Conservation (phyloP, 2,888 invertebrate species). For the Psococerastis gibbosa region DNA sequence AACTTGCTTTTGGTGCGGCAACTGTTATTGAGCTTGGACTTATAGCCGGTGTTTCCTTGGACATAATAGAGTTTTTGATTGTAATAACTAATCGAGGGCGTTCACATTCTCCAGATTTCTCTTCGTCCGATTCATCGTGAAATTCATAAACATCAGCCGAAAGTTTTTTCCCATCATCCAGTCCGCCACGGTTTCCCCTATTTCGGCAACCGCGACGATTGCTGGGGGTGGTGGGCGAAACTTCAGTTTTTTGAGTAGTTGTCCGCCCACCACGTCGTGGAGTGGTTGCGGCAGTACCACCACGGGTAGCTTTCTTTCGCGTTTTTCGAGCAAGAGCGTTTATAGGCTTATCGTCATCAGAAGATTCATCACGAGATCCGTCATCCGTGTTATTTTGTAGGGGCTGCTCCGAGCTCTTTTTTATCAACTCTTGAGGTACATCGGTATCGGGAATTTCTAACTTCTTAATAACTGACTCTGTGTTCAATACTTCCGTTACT, state of each 20-base stretch:
- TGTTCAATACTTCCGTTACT: too few relatives aligned
- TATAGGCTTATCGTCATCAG: slow-evolving; percentile 3
- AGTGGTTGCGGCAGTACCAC: slow-evolving; percentile 1
- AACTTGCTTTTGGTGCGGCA: slow-evolving; percentile 21
- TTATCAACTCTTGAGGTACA: too few relatives aligned
- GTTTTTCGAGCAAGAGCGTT: slow-evolving; percentile 1
- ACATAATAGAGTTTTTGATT: slow-evolving; percentile 40
- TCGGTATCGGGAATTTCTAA: too few relatives aligned
- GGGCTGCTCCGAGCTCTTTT: too few relatives aligned
- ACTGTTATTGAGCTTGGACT: too few relatives aligned
- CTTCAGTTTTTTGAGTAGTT: neutral
- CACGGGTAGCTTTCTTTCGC: neutral
- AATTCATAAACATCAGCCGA: slow-evolving; percentile 77
- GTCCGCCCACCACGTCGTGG: neutral
- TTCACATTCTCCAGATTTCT: slow-evolving; percentile 33
- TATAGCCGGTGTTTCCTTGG: slow-evolving; percentile 26
- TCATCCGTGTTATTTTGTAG: too few relatives aligned
- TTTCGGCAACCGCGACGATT: slow-evolving; percentile 13
- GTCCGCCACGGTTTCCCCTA: slow-evolving; percentile 24
- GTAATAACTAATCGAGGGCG: slow-evolving; percentile 62
- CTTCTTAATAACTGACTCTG: too few relatives aligned
- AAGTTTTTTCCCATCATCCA: slow-evolving; percentile 31
- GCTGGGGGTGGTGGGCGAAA: neutral
- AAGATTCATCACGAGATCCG: neutral
- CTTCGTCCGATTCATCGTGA: slow-evolving; percentile 74